Base-by-base conservation (phyloP, 2,113 vertebrate genomes). In the Corapipo altera region DNA sequence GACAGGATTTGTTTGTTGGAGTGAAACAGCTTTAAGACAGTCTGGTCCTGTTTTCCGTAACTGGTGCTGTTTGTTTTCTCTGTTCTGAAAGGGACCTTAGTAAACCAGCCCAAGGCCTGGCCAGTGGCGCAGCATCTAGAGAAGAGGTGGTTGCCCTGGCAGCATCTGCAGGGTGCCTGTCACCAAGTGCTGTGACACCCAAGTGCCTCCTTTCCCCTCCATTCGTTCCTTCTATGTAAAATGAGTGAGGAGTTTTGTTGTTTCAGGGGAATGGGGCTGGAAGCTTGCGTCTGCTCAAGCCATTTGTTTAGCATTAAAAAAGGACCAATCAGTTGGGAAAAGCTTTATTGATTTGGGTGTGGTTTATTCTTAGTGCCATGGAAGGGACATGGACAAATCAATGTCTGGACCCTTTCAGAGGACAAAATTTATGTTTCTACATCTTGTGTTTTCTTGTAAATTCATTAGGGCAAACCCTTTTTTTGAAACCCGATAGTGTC, bases 181-280 rank as follows among this genome's bases (percentile, higher is more conserved):
- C 43, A 5, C 35, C 4, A 8, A 13, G 4, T 15, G 35, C 59
- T 26, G 49, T n/a, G 72, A 14, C 24, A 11, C 15, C 3, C 20
- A 4, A 49, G 21, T 21, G n/a, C 22, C 4, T 1, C 9, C 48
- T n/a, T 27, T 44, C 2, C 27, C 3, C 7, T 46, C 11, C 0
- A 0, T 41, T 55, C 8, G 0, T 37, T 41, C 41, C 1, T 27
- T 51, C 26, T 24, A 2, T 0, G 0, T n/a, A 10, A 76, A 52
- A 61, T 2, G 16, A 37, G 17, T 2, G 18, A 52, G 66, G 35
- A 26, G 26, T 57, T 83, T 9, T 33, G 10, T n/a, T 43, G 35
- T 59, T 69, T 58, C 2, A 41, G 30, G 15, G 16, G 2, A 87
- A 2, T 5, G 12, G 22, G 23, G 14, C 54, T 65, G 44, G 44